These are phyloP conservation scores for Neolamprologus variostigma DNA, from an alignment of 2,113 vertebrate species.

Conservation along the genomic window DNA sequence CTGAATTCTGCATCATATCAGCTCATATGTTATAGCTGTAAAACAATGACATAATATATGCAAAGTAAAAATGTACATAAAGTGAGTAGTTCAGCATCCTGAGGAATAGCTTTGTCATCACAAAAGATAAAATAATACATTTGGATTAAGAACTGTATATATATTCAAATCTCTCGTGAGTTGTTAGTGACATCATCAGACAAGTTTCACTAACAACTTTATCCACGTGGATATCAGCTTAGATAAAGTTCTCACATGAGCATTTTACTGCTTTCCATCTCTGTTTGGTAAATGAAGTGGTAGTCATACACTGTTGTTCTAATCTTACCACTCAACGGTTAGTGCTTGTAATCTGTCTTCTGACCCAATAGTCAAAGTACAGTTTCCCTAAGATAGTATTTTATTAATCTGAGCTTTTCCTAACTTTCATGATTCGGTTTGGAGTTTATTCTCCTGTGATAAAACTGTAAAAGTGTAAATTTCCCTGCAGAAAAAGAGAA, in stretches of 20 bases:
- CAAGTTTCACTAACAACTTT: neutral
- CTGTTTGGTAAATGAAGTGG: neutral
- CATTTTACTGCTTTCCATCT: neutral
- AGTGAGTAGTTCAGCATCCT: neutral
- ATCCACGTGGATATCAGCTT: neutral
- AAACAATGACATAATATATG: neutral
- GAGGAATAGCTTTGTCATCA: neutral
- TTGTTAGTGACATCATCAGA: neutral
- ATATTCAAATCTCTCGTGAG: neutral
- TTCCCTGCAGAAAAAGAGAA: neutral
- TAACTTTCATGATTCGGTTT: accelerated
- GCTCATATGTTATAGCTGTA: neutral
- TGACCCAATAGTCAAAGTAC: neutral
- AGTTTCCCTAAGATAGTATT: neutral
- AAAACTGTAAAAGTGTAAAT: neutral
- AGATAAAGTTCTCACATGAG: neutral
- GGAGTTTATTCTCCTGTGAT: neutral
- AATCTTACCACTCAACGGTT: neutral
- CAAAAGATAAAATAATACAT: neutral
- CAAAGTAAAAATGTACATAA: neutral
- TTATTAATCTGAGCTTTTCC: neutral
- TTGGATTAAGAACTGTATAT: neutral
- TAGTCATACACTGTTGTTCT: neutral
- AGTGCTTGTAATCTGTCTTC: neutral
- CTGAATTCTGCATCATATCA: neutral